Conservation (phyloP, 2,113 vertebrate species). For the Carassius carassius region DNA sequence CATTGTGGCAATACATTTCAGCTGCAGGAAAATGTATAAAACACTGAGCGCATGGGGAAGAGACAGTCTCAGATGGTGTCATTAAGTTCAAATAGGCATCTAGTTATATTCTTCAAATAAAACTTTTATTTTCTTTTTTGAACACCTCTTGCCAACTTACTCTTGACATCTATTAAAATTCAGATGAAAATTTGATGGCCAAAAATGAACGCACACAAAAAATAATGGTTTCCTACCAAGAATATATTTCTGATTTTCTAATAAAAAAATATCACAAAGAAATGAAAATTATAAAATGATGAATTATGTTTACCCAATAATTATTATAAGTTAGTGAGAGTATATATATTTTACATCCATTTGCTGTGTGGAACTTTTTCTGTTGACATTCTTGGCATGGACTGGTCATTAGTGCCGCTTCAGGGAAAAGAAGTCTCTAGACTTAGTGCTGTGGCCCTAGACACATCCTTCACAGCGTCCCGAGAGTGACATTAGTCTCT, state of each 20-base stretch:
- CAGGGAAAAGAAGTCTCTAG: not conserved
- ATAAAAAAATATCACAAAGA: too few species aligned
- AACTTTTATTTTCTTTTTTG: not conserved
- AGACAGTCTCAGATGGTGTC: conserved; percentile 32
- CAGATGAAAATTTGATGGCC: not conserved
- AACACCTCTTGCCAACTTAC: conserved; percentile 6
- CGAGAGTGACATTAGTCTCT: conserved; percentile 10
- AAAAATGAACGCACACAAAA: too few species aligned
- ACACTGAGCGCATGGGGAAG: conserved; percentile 20
- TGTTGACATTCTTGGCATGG: conserved; percentile 28
- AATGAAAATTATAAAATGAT: not conserved
- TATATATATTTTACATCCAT: not conserved
- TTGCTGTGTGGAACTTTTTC: conserved; percentile 4
- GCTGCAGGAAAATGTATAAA: conserved; percentile 59
- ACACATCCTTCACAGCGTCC: conserved; percentile 14
- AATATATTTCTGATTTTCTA: not conserved
- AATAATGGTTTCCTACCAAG: too few species aligned
- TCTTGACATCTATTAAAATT: not conserved
- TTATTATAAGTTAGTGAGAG: not conserved
- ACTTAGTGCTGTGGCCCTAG: not conserved
- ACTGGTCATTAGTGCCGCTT: conserved; percentile 9
- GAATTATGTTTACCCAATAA: not conserved
- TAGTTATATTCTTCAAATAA: conserved; percentile 34
- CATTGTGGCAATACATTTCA: conserved; percentile 50
- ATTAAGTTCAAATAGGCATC: conserved; percentile 22